Conservation (phyloP, 2,888 invertebrate species). For the Hofmannophila pseudospretella region DNA sequence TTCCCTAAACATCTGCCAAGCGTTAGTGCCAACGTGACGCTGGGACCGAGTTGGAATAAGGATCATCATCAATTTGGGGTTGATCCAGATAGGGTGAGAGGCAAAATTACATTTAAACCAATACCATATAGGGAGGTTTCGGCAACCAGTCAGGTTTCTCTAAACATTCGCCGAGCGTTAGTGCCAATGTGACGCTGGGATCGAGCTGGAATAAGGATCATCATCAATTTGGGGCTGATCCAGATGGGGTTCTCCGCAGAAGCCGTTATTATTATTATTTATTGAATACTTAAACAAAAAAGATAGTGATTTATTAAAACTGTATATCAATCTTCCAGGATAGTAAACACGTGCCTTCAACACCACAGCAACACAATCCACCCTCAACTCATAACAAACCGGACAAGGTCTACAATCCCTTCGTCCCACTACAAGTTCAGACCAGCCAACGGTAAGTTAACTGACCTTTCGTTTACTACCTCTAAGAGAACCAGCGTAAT, state of each 20-base stretch:
- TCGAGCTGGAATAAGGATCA: conserved; percentile 41
- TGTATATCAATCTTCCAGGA: too few species aligned
- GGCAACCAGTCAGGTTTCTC: conserved; percentile 29
- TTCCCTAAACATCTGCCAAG: conserved; percentile 48
- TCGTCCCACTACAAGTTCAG: conserved; percentile 71
- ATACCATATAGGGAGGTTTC: conserved; percentile 3
- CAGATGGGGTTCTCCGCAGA: too few species aligned
- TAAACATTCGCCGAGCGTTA: conserved; percentile 40
- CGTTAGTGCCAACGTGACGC: conserved; percentile 26
- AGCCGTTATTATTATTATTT: too few species aligned
- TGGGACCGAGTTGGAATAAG: conserved; percentile 46
- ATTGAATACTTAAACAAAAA: too few species aligned
- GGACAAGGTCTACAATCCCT: conserved; percentile 53
- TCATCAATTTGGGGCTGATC: background rate
- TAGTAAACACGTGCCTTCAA: too few species aligned
- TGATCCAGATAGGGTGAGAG: conserved; percentile 3
- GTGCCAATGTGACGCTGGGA: conserved; percentile 27
- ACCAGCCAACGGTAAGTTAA: conserved; percentile 57
- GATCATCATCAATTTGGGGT: too few species aligned
- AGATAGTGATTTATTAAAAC: too few species aligned
- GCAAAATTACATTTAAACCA: background rate
- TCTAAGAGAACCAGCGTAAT: too few species aligned
- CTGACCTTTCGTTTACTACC: too few species aligned
- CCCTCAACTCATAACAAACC: conserved; percentile 15
- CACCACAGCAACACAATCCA: background rate